Base-by-base conservation (phyloP, 2,797 vertebrate genomes). In the Coregonus suidteri region DNA sequence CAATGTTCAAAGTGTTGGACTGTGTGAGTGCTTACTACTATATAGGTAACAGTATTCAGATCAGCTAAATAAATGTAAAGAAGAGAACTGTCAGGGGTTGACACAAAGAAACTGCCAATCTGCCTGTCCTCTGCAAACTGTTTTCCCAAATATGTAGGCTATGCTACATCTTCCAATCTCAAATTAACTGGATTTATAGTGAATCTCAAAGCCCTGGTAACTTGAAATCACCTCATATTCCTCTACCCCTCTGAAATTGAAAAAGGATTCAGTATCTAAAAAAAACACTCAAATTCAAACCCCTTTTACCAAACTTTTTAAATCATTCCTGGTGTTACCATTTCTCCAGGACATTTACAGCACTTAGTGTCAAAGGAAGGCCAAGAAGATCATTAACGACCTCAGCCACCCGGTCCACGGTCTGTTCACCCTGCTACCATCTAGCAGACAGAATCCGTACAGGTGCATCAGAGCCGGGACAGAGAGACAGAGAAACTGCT, bases 11-110 rank as follows among this genome's bases (percentile, higher is more conserved):
- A 71, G 64, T 53, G 70, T 16, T 0, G 5, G 74, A 52, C 70
- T 81, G 66, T 51, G 62, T 9, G 73, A 20, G 80, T 79, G 31
- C 68, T 47, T 47, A 47, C 9, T 65, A n/a, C 4, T 56, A 56
- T n/a, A 18, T 56, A 18, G 18, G 54, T 56, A 56, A 56, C 15
- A 56, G 54, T n/a, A 56, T 56, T 56, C 15, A 18, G n/a, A 20
- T 62, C 6, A 0, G n/a, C 3, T 25, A 62, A 47, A 76, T 75
- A 67, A 68, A 64, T 75, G 3, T 25, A 77, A 75, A 34, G 73
- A 74, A 75, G 62, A 16, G 5, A 74, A 76, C 65, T 54, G 67
- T 80, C 75, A 0, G 7, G 74, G 62, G 15, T 66, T 71, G 35
- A 30, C 16, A 74, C 62, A 53, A 70, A 54, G 13, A 54, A 69